Base-by-base conservation (phyloP, 2,888 invertebrate genomes). In the Trachelus troglodyta region DNA sequence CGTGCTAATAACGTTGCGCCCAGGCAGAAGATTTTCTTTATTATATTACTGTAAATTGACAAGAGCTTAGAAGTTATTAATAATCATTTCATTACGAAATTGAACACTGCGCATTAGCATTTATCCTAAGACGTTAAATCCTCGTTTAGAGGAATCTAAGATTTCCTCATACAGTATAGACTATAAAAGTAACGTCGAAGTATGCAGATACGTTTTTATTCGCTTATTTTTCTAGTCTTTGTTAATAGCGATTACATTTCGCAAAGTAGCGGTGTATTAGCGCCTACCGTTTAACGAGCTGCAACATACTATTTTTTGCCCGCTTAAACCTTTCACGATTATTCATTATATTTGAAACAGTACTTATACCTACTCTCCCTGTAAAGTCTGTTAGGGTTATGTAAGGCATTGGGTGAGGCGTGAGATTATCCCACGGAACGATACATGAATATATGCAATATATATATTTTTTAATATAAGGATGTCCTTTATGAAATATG, bases 271-370 rank as follows among this genome's bases (percentile, higher is more conserved):
- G 9, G 9, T 33, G 68, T 33, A 40, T 12, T 80, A 68, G 69
- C 56, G 74, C 73, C 37, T 23, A 34, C 37, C 34, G 56, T 73
- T 11, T 76, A 69, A 69, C 73, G 73, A 15, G 31, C 34, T 77
- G 56, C 56, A 56, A 56, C 9, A 56, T 56, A 23, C 6, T 56
- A 23, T 74, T 78, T 79, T 79, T 82, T 83, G 71, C 71, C 83
- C 79, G 76, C 79, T 77, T 77, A 78, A 87, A 87, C 87, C 88
- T 89, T 89, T 90, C 87, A 89, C 89, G 87, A 89, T 85, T 84
- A 86, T 80, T 76, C 78, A 75, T 56, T 79, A 69, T 69, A 79
- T 82, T 80, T 23, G 9, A 56, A 23, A 76, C 79, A 69, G 73
- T 73, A 73, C 75, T 73, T 56, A 15, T 71, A 34, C 35, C 35